A percentile compares a stretch with the other conserved stretches of the same genome.
Conservation (phyloP, 2,797 vertebrate species). For the Alcedo quadribrachys region DNA sequence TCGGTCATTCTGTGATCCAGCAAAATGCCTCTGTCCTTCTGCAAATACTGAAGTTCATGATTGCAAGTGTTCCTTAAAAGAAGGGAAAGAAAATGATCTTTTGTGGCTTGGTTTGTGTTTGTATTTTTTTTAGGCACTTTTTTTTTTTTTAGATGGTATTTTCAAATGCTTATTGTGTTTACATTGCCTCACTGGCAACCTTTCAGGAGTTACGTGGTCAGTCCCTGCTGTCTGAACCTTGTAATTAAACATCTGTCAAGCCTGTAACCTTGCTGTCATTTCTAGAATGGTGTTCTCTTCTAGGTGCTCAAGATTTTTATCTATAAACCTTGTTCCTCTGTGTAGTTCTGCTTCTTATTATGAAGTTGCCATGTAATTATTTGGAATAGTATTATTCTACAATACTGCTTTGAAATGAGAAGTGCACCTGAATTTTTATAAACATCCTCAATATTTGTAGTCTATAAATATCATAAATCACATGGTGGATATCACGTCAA, state of each 20-base stretch:
- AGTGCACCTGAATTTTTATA: background rate
- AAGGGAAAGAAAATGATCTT: background rate
- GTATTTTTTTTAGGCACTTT: background rate
- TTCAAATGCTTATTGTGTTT: background rate
- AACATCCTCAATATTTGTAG: background rate
- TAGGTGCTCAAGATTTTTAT: background rate
- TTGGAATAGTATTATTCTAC: background rate
- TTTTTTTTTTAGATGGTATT: background rate
- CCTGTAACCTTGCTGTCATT: background rate
- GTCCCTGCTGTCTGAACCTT: background rate
- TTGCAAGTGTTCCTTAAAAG: background rate
- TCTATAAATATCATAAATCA: background rate
- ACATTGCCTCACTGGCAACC: background rate
- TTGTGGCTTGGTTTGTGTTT: background rate
- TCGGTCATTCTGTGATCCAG: background rate
- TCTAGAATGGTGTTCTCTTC: background rate
- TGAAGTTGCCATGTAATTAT: slow-evolving; percentile 34
- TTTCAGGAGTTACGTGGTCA: background rate
- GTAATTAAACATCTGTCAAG: background rate
- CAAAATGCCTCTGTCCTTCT: background rate
- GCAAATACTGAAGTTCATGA: accelerated
- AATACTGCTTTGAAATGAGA: background rate
- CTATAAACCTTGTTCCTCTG: slow-evolving; percentile 8
- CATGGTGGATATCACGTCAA: background rate
- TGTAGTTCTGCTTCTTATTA: background rate